These are phyloP conservation scores for Elysia crispata DNA, from an alignment of 2,888 invertebrate genomes.

Conservation along the genomic window DNA sequence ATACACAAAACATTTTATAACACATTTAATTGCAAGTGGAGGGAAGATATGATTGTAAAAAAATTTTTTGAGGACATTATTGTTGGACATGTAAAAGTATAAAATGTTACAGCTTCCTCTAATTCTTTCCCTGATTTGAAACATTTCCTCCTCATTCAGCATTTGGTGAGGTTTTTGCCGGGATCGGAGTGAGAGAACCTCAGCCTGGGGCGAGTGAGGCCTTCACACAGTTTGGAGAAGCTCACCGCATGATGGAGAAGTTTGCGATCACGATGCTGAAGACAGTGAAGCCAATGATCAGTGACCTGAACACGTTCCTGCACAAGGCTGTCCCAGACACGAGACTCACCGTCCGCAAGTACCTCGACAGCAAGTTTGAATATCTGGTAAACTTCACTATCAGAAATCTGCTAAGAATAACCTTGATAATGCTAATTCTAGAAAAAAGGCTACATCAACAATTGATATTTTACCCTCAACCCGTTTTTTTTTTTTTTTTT, in stretches of 20 bases:
- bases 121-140: background rate
- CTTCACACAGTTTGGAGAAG: slow-evolving; percentile 95
- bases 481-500: too few species aligned
- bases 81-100: too few species aligned
- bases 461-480: too few species aligned
- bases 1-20: too few species aligned
- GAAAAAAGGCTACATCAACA: too few species aligned
- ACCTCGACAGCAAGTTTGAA: slow-evolving; percentile 99
- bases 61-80: too few species aligned
- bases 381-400: slow-evolving; percentile 83
- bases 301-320: slow-evolving; percentile 96
- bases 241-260: slow-evolving; percentile 93
- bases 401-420: too few species aligned
- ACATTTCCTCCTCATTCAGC: slow-evolving; percentile 79
- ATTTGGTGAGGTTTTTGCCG: slow-evolving; percentile 95
- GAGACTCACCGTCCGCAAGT: slow-evolving; percentile 96
- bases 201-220: slow-evolving; percentile 96
- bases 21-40: too few species aligned
- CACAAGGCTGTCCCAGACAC: slow-evolving; percentile 98
- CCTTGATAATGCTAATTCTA: too few species aligned
- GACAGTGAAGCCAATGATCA: slow-evolving; percentile 92
- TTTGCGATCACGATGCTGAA: slow-evolving; percentile 93
- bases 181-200: slow-evolving; percentile 96
- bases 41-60: too few species aligned
- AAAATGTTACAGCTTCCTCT: too few species aligned